These are phyloP conservation scores for Ophioderma brevispina DNA, from an alignment of 35 echinoderm and acorn worm species.

Conservation along the genomic window DNA sequence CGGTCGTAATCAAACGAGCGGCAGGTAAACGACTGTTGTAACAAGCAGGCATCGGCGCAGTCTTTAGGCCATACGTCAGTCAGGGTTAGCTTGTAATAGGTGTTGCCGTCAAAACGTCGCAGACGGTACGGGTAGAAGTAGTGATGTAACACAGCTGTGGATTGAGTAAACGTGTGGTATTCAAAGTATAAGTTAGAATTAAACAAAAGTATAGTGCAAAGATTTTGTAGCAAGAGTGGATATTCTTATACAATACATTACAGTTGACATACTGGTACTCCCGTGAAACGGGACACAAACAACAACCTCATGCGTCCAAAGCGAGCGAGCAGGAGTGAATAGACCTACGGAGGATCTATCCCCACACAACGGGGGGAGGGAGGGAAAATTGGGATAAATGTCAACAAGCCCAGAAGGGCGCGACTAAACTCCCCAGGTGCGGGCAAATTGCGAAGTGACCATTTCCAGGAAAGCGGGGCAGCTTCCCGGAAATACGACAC, in stretches of 20 bases:
- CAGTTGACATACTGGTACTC: background rate
- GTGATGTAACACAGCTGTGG: background rate
- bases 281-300: background rate
- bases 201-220: background rate
- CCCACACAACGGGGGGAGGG: no score
- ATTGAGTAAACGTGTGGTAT: background rate
- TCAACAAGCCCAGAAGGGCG: no score
- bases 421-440: no score
- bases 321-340: background rate
- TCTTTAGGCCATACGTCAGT: conserved; percentile 19
- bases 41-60: conserved; percentile 11
- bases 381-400: no score
- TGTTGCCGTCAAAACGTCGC: background rate
- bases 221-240: background rate
- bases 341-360: no score
- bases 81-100: background rate
- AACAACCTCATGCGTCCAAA: background rate
- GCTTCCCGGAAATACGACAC: no score
- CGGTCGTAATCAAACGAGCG: conserved; percentile 47
- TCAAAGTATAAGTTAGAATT: background rate
- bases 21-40: background rate
- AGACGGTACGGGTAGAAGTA: background rate
- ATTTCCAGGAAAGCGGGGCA: no score
- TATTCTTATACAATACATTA: background rate
- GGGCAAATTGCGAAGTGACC: no score